A percentile compares a stretch with the other conserved stretches of the same genome.
Conservation (phyloP, 2,888 invertebrate genomes). For the Lithosia quadra region DNA sequence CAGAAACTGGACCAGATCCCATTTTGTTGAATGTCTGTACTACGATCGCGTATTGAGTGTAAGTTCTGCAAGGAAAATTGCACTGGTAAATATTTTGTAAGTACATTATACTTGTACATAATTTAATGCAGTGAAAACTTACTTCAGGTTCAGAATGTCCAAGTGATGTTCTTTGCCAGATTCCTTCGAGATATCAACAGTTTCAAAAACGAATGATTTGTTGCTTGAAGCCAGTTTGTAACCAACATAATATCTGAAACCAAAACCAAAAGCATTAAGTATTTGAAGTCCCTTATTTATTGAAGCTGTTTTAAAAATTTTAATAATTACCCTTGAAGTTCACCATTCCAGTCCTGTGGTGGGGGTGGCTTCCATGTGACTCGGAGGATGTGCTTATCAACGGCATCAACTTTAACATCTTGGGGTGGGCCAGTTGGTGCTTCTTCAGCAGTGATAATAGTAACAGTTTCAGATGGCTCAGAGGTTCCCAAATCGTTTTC, state of each 20-base stretch:
- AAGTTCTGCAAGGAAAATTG: slow-evolving; percentile 87
- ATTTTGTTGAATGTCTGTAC: slow-evolving; percentile 98
- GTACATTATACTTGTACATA: not conserved
- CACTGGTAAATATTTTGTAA: not conserved
- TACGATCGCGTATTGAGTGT: slow-evolving; percentile 98
- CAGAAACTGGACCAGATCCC: slow-evolving; percentile 96
- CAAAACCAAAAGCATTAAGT: not conserved
- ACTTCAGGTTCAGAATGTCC: slow-evolving; percentile 93
- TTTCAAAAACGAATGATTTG: slow-evolving; percentile 96
- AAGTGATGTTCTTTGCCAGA: slow-evolving; percentile 96
- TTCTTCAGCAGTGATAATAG: slow-evolving; percentile 98
- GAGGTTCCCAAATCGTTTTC: slow-evolving; percentile 98
- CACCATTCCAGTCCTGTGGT: slow-evolving; percentile 96
- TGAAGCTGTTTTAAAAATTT: not conserved
- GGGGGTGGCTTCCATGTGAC: slow-evolving; percentile 97
- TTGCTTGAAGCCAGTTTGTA: slow-evolving; percentile 94
- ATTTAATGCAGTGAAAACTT: slow-evolving; percentile 49
- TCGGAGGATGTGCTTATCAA: slow-evolving; percentile 94
- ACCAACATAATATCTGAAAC: slow-evolving; percentile 95
- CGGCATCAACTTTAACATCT: slow-evolving; percentile 94
- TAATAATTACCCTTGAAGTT: slow-evolving; percentile 88
- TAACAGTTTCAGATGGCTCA: slow-evolving; percentile 96
- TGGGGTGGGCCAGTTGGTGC: slow-evolving; percentile 94
- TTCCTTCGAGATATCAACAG: slow-evolving; percentile 96
- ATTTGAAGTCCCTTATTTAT: not conserved